A percentile compares a stretch with the other conserved stretches of the same genome.
Evolutionary conservation across 2,113 vertebrate genomes (phyloP).

Genomic region (Columbina picui): DNA sequence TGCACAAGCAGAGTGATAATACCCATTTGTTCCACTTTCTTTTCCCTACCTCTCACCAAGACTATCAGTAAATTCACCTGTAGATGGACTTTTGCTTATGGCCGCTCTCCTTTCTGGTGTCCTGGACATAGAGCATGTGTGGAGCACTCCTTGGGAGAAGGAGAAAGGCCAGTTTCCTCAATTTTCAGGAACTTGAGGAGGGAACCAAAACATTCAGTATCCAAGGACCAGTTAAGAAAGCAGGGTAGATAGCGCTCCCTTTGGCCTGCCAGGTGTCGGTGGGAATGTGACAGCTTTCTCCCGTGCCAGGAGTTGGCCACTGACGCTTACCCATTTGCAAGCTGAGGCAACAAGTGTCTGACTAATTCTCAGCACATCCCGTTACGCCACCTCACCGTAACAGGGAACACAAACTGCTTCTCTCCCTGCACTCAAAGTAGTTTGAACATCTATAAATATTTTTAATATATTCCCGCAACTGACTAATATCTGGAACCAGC

Average conservation of each 20-base stretch:
- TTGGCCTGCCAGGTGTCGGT: fast-evolving
- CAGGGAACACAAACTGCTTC: background rate
- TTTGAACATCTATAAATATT: slow-evolving; percentile 13
- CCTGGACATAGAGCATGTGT: background rate
- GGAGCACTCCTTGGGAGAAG: background rate
- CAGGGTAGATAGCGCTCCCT: background rate
- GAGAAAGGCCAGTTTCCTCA: background rate
- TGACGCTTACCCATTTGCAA: background rate
- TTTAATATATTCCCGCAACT: background rate
- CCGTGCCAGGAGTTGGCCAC: background rate
- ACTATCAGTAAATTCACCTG: background rate
- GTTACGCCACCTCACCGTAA: background rate
- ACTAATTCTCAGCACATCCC: background rate
- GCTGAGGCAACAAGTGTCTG: background rate
- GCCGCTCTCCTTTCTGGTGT: background rate
- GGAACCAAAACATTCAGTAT: background rate
- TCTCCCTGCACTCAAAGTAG: background rate
- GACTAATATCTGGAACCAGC: background rate
- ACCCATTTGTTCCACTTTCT: background rate
- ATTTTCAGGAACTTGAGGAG: background rate
- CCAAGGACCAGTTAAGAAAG: background rate
- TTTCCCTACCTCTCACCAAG: background rate
- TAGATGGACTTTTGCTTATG: background rate
- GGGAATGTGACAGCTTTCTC: background rate
- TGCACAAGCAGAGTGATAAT: background rate